A percentile compares a stretch with the other conserved stretches of the same genome.
Conservation (phyloP, 2,888 invertebrate species). For the Ommatoiulus sabulosus region DNA sequence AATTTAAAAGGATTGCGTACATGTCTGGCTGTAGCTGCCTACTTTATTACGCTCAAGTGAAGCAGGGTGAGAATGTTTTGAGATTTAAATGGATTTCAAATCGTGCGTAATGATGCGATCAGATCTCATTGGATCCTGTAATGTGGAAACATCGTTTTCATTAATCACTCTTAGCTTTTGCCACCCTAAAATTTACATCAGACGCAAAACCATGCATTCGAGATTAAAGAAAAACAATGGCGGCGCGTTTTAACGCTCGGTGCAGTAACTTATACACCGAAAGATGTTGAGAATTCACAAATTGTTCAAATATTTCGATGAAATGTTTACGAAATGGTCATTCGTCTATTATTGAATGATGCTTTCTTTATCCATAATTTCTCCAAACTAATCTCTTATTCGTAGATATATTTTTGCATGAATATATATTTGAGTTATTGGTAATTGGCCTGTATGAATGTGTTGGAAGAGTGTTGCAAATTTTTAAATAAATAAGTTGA, state of each 20-base stretch:
- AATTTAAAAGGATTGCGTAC: no score
- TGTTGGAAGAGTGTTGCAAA: no score
- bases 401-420: no score
- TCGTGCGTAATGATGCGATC: not conserved
- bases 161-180: constrained; percentile 18
- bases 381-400: no score
- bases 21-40: not conserved
- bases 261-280: not conserved
- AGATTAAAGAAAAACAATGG: not conserved
- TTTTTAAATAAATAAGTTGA: no score
- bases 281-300: not conserved
- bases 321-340: not conserved
- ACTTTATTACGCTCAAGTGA: not conserved
- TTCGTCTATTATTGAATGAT: not conserved
- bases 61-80: not conserved
- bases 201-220: not conserved
- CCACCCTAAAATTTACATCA: not conserved
- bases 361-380: no score
- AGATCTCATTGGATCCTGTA: not conserved
- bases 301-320: not conserved
- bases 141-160: not conserved
- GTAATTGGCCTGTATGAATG: no score
- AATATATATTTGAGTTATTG: not conserved
- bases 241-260: not conserved
- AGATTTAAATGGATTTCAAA: constrained; percentile 12